phyloP scores from a whole-genome alignment of 2,797 vertebrate genomes.

The Macrochelys suwanniensis region DNA sequence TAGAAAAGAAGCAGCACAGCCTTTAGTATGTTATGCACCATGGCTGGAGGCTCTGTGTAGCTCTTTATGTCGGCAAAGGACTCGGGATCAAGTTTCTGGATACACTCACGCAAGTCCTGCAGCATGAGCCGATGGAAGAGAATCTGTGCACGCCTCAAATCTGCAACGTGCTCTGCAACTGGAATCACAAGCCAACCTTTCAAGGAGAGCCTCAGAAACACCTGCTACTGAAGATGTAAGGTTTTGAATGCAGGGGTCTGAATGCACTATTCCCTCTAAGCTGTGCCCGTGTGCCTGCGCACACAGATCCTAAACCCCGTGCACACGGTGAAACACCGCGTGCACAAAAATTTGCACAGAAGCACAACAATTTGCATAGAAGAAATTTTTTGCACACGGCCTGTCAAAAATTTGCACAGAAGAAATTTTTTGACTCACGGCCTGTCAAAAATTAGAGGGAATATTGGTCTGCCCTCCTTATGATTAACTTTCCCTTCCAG shows the following conservation, averaged over 20 bases:
- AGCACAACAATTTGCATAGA: no score
- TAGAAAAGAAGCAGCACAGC: conserved; percentile 78
- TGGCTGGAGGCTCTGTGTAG: conserved; percentile 38
- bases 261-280: no score
- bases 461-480: background rate
- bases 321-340: no score
- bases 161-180: conserved; percentile 76
- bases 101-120: conserved; percentile 78
- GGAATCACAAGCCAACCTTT: conserved; percentile 59
- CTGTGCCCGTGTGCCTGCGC: no score
- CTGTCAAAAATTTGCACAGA: no score
- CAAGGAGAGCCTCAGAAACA: conserved; percentile 14
- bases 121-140: conserved; percentile 84
- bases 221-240: background rate
- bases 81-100: conserved; percentile 55
- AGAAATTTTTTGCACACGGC: no score
- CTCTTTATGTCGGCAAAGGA: conserved; percentile 74
- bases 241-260: background rate
- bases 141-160: conserved; percentile 65
- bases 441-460: no score
- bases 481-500: background rate
- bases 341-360: no score
- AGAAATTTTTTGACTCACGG: no score
- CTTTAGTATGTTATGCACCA: conserved; percentile 70
- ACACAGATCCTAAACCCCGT: no score